Conservation (phyloP, 1,140 invertebrate genomes). For the Maniola jurtina region DNA sequence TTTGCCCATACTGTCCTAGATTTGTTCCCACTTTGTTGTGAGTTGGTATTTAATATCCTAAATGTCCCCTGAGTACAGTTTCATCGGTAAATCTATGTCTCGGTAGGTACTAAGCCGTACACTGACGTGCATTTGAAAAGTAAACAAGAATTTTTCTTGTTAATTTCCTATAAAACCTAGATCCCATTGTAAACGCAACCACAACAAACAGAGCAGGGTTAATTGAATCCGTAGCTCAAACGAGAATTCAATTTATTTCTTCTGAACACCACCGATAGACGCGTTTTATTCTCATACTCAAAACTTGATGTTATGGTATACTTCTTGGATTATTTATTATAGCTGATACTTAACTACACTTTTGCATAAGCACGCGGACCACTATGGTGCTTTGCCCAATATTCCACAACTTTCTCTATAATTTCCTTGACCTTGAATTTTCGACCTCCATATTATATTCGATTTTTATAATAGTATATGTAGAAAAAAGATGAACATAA, state of each 20-base stretch:
- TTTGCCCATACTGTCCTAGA: too few species aligned
- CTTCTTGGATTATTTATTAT: background rate
- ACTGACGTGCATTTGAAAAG: background rate
- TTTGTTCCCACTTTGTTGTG: too few species aligned
- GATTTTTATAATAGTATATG: too few species aligned
- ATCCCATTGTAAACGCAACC: background rate
- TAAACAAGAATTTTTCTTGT: background rate
- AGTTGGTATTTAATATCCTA: too few species aligned
- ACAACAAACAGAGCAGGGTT: constrained; percentile 40
- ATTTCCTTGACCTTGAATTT: too few species aligned
- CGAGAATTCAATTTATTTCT: constrained; percentile 62
- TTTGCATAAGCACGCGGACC: too few species aligned
- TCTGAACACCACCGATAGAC: constrained; percentile 28
- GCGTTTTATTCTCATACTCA: constrained; percentile 32
- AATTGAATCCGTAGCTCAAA: constrained; percentile 59
- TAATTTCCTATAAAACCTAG: background rate
- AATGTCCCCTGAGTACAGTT: too few species aligned
- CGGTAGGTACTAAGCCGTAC: background rate
- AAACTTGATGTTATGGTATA: constrained; percentile 24
- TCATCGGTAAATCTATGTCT: background rate
- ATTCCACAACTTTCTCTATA: too few species aligned
- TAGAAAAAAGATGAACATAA: too few species aligned
- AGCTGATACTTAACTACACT: too few species aligned
- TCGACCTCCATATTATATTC: too few species aligned
- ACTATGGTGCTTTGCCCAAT: too few species aligned